Evolutionary conservation across 2,113 vertebrate genomes (phyloP).

Genomic region (Ploceus nigricollis): DNA sequence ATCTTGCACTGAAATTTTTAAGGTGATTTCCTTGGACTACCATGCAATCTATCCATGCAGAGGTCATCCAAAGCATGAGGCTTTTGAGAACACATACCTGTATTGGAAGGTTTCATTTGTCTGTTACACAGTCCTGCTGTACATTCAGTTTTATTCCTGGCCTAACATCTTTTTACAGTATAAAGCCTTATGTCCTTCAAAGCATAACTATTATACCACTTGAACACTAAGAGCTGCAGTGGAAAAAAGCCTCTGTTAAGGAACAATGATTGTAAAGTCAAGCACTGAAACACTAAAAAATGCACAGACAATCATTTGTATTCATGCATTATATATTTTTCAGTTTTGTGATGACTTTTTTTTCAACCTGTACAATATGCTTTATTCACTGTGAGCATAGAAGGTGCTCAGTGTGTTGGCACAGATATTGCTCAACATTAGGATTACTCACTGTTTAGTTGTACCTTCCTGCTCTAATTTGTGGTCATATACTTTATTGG

Average conservation of each 20-base stretch:
- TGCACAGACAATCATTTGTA: not conserved
- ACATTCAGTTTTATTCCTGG: not conserved
- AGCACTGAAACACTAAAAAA: not conserved
- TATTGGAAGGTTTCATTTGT: not conserved
- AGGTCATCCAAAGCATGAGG: not conserved
- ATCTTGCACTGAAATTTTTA: not conserved
- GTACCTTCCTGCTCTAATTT: not conserved
- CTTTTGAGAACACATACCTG: not conserved
- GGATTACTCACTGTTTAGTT: not conserved
- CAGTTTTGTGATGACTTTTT: not conserved
- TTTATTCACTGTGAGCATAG: not conserved
- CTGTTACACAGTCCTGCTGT: not conserved
- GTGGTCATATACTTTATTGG: not conserved
- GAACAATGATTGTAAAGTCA: not conserved
- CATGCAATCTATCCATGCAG: not conserved
- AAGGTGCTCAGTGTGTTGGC: not conserved
- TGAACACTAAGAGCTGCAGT: not conserved
- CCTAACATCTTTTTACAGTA: not conserved
- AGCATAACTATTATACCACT: not conserved
- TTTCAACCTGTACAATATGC: not conserved
- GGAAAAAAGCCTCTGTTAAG: not conserved
- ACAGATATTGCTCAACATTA: not conserved
- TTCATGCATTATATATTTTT: not conserved
- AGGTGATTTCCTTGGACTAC: not conserved
- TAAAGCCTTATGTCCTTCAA: not conserved